Conservation (phyloP, 2,113 vertebrate species). For the Poecile atricapillus region DNA sequence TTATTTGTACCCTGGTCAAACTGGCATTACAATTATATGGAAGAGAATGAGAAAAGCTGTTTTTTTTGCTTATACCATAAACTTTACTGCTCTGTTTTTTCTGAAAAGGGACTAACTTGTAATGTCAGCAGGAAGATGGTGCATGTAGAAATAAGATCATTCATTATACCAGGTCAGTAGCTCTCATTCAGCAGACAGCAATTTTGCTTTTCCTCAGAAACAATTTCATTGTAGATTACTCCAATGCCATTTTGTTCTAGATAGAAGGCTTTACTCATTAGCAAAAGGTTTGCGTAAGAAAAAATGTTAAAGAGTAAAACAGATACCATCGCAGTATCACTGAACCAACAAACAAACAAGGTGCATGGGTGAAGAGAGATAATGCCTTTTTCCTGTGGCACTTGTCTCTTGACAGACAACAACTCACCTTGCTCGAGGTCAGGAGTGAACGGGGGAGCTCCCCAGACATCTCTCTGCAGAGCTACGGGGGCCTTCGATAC, state of each 20-base stretch:
- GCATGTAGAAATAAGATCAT: background rate
- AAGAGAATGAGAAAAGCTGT: background rate
- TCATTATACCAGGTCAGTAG: background rate
- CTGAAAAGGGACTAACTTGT: background rate
- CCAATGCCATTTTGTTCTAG: background rate
- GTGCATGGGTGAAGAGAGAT: background rate
- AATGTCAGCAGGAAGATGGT: background rate
- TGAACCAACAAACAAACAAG: background rate
- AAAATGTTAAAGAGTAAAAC: background rate
- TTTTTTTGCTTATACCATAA: accelerated
- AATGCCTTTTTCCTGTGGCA: background rate
- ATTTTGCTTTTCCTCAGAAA: background rate
- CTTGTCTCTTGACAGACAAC: conserved; percentile 66
- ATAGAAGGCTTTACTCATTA: background rate
- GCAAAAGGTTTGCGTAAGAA: background rate
- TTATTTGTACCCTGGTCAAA: background rate
- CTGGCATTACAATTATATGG: background rate
- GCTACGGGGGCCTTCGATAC: conserved; percentile 67
- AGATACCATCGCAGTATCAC: background rate
- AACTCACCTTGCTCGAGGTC: conserved; percentile 70
- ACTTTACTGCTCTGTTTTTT: background rate
- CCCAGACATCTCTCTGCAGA: conserved; percentile 31
- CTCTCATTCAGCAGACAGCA: background rate
- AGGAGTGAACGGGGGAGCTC: conserved; percentile 17
- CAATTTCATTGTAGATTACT: background rate